phyloP scores from a whole-genome alignment of 2,888 invertebrate genomes.

The Stenotaenia linearis region DNA sequence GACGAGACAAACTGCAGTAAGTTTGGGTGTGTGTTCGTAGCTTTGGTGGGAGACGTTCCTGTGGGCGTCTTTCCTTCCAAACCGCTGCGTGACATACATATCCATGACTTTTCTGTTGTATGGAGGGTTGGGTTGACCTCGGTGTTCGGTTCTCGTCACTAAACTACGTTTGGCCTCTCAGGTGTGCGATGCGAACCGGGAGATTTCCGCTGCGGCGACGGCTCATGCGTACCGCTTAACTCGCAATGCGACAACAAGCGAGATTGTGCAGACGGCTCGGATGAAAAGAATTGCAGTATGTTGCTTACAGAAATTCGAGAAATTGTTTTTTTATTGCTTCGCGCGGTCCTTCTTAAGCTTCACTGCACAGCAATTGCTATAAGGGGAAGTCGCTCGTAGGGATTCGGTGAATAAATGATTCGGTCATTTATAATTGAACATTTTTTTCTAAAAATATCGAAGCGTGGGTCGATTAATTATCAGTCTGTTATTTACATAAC shows the following conservation, averaged over 20 bases:
- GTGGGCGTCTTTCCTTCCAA: not conserved
- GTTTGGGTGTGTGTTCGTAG: slow-evolving; percentile 38
- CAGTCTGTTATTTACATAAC: not conserved
- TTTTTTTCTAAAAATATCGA: not conserved
- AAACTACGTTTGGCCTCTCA: slow-evolving; percentile 21
- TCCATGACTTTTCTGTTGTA: not conserved
- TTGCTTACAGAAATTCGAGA: slow-evolving; percentile 35
- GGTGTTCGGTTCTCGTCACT: not conserved
- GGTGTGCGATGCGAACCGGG: slow-evolving; percentile 15
- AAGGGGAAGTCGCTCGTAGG: not conserved
- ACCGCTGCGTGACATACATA: not conserved
- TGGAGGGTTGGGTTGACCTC: not conserved
- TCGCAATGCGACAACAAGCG: slow-evolving; percentile 60
- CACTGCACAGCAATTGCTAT: not conserved
- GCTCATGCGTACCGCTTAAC: slow-evolving; percentile 56
- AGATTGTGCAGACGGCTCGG: slow-evolving; percentile 60
- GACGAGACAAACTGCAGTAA: slow-evolving; percentile 56
- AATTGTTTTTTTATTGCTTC: slow-evolving; percentile 32
- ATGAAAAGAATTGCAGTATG: slow-evolving; percentile 57
- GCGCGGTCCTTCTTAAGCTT: not conserved
- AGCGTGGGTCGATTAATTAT: not conserved
- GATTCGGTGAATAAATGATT: too few relatives aligned
- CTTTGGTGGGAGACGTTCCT: not conserved
- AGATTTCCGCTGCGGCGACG: slow-evolving; percentile 62
- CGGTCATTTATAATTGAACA: too few relatives aligned